Base-by-base conservation (phyloP, 2,888 invertebrate species). In the Tuta absoluta region DNA sequence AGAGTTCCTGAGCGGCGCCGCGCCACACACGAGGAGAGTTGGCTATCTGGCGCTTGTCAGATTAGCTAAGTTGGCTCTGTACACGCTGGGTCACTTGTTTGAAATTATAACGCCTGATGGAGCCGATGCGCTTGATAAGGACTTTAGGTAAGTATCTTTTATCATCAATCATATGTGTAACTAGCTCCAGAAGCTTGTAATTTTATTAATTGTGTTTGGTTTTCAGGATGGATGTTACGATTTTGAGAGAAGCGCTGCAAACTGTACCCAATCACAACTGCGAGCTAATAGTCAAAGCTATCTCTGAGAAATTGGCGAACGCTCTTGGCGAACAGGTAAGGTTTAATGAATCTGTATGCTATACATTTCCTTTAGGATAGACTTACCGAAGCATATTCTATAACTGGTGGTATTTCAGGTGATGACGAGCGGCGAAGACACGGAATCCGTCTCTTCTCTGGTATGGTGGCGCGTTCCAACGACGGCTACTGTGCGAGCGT, bases 11-110 rank as follows among this genome's bases (percentile, higher is more conserved):
- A 79, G 82, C 72, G 86, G 81, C 59, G 92, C 89, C 64, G 89
- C 90, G 5, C 82, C 91, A 21, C 92, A 92, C 66, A 92, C 91
- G 0, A 79, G 91, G 72, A 87, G 97, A 74, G 95, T 96, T 65
- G 98, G 98, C 11, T 98, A 96, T 86, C 93, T 97, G 77, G 96
- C 96, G 57, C 95, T 98, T 70, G 93, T 98, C 75, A 96, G 97
- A 80, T 93, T 98, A 72, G 95, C 96, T 71, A 98, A 98, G 88
- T 89, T 99, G 66, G 94, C 98, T 75, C 90, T 99, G 63, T 97
- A 97, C 38, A 96, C 97, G 10, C 94, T 98, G 67, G 97, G 96
- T 11, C 96, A 97, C 78, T 93, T 96, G 23, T 93, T 95, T 86
- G 95, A 95, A 80, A 86, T 85, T 89, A 92, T 82, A 82, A 93